Evolutionary conservation across 2,888 invertebrate genomes (phyloP).

Genomic region (Coelopa pilipes): DNA sequence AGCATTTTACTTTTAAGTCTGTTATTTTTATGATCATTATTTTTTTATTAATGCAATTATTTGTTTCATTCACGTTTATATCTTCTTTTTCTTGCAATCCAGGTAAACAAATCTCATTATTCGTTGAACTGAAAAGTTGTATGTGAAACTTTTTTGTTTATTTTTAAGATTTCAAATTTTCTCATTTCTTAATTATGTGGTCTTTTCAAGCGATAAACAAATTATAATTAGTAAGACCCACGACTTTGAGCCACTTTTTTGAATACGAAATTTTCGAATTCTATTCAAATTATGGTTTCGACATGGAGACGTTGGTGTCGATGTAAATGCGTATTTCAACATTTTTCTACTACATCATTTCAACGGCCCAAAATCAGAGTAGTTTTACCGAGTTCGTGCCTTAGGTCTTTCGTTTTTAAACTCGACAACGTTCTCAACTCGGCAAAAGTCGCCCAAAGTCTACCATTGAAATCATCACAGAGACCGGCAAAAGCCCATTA

Average conservation of each 20-base stretch:
- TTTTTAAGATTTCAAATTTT: too few relatives aligned
- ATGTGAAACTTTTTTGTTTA: too few relatives aligned
- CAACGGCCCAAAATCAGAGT: background rate
- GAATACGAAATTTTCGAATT: background rate
- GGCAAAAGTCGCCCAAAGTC: too few relatives aligned
- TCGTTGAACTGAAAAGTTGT: background rate
- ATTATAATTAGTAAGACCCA: too few relatives aligned
- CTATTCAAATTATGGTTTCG: background rate
- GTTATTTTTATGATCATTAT: slow-evolving; percentile 46
- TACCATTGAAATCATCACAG: background rate
- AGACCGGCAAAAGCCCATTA: background rate
- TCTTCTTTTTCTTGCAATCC: background rate
- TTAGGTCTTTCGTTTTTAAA: slow-evolving; percentile 46
- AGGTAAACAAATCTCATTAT: background rate
- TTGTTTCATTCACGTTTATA: slow-evolving; percentile 25
- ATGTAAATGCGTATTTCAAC: too few relatives aligned
- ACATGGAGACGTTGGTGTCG: too few relatives aligned
- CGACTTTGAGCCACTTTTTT: too few relatives aligned
- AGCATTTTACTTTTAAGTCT: slow-evolving; percentile 36
- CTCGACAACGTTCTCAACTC: background rate
- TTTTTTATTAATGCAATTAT: slow-evolving; percentile 30
- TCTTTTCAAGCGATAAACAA: too few relatives aligned
- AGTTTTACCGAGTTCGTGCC: slow-evolving; percentile 50
- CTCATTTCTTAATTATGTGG: too few relatives aligned
- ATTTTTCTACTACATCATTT: too few relatives aligned